Percentiles rank a stretch among this genome's conserved stretches.
Conservation (phyloP, 2,888 invertebrate genomes). For the Nasonia oneida region DNA sequence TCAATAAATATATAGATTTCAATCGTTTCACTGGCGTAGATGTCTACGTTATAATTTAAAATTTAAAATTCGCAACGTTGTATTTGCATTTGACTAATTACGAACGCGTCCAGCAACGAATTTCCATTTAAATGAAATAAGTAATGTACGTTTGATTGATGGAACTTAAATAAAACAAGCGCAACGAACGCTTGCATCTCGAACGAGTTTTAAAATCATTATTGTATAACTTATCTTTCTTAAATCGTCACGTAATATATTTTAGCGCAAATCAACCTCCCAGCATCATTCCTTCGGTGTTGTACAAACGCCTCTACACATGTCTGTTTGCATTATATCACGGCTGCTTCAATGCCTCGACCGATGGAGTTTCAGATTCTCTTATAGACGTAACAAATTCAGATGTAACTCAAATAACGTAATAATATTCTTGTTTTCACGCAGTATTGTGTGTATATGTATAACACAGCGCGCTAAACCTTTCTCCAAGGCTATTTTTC, state of each 20-base stretch:
- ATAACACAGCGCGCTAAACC: neutral
- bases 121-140: constrained; percentile 23
- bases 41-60: neutral
- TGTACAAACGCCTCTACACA: neutral
- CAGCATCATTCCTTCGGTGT: too few relatives aligned
- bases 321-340: neutral
- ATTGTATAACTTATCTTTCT: too few relatives aligned
- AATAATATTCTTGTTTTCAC: neutral
- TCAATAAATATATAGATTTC: neutral
- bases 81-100: neutral
- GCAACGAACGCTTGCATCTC: neutral
- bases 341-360: neutral
- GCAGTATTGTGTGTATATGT: neutral
- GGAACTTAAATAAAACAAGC: neutral
- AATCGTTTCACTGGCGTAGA: neutral
- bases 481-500: neutral
- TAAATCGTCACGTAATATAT: too few relatives aligned
- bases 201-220: too few relatives aligned
- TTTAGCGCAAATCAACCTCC: too few relatives aligned
- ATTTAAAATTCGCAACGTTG: neutral
- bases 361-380: neutral
- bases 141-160: constrained; percentile 1
- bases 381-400: neutral
- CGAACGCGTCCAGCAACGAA: neutral
- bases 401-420: neutral